Evolutionary conservation across 2,797 vertebrate genomes (phyloP).

Genomic region (Lutjanus argentimaculatus): DNA sequence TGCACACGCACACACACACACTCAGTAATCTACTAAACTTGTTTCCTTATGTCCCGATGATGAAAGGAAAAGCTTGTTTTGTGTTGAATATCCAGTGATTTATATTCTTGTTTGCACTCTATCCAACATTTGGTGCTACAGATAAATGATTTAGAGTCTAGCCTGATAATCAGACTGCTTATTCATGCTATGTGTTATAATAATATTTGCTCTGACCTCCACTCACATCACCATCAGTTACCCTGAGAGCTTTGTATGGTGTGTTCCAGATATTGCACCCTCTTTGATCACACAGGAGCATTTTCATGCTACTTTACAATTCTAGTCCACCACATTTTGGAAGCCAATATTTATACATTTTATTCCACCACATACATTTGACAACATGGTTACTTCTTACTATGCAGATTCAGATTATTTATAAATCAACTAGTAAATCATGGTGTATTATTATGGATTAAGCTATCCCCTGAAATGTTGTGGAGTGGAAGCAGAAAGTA

Average conservation of each 20-base stretch:
- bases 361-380: not conserved
- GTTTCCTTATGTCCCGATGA: constrained; percentile 10
- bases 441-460: not conserved
- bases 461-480: too few species aligned
- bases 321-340: not conserved
- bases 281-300: constrained; percentile 8
- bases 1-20: not conserved
- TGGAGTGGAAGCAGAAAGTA: too few species aligned
- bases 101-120: constrained; percentile 23
- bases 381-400: not conserved
- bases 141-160: constrained; percentile 12
- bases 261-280: not conserved
- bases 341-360: not conserved
- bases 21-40: constrained; percentile 1
- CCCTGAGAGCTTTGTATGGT: constrained; percentile 12
- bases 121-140: constrained; percentile 19
- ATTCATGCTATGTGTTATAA: constrained; percentile 27
- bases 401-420: not conserved
- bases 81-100: constrained; percentile 29
- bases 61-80: constrained; percentile 2
- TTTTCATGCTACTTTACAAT: not conserved
- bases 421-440: not conserved
- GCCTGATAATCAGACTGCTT: constrained; percentile 26
- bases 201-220: constrained; percentile 24
- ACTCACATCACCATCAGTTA: constrained; percentile 24